Evolutionary conservation across 2,888 invertebrate species (phyloP), one percentile per base, ranked within the genome.

Genomic region (Psylliodes chrysocephalus): DNA sequence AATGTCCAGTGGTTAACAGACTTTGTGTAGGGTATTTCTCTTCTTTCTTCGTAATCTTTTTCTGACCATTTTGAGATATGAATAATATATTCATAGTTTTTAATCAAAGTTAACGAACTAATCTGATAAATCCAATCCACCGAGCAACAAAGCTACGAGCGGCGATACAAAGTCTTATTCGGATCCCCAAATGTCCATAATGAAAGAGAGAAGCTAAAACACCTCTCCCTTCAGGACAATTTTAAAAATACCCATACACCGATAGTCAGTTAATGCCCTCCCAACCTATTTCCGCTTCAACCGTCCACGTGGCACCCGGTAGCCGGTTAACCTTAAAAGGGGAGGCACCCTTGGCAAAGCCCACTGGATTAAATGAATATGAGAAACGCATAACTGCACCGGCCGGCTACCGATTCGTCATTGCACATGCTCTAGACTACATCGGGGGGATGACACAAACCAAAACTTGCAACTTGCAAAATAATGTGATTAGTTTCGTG

Each of bases 401-500:
- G 70, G 65, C 59, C 64, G 66, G 66, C 71, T 71, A 73, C 67
- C 67, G 65, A 71, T 66, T 63, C 71, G 72, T 75, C 76, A 79
- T 79, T 81, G 81, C 81, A 81, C 81, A 82, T 81, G 81, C 82
- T 80, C 77, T 72, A 61, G 70, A 64, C 70, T 42, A 42, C 70
- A 68, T 71, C 66, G 69, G 72, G 74, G n/a, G 74, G 74, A 75
- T 77, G 75, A 72, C 75, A 74, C 71, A 73, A 75, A 75, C 75
- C 75, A 74, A 77, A n/a, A n/a, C n/a, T n/a, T n/a, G n/a, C n/a
- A n/a, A 76, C 76, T 76, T 75, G 72, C 72, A 74, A 77, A 80
- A 79, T 81, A 79, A 80, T 79, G 78, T 77, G 79, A 79, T 80
- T 81, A 80, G 81, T 80, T 78, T 74, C 73, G 72, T 72, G 71